Conservation (phyloP, 2,888 invertebrate genomes). For the Eupithecia vulgata region DNA sequence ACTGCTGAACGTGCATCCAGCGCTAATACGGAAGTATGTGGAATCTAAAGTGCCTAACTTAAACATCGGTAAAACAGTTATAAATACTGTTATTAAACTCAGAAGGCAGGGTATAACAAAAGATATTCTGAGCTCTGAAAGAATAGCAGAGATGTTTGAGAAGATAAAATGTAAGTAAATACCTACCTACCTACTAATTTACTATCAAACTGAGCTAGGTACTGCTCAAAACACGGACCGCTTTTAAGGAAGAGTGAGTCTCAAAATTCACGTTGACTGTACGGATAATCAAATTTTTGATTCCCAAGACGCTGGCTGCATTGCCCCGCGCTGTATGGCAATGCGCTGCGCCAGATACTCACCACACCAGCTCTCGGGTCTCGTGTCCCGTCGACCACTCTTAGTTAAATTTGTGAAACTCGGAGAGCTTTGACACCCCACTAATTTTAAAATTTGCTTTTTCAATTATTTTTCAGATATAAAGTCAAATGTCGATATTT, state of each 20-base stretch:
- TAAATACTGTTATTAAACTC: conserved; percentile 12
- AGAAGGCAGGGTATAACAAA: neutral
- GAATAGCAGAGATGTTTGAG: conserved; percentile 21
- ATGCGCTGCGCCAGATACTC: neutral
- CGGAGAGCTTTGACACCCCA: neutral
- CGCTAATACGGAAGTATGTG: conserved; percentile 16
- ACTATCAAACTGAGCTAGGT: neutral
- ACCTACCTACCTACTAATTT: neutral
- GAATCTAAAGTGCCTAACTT: conserved; percentile 23
- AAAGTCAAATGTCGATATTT: conserved; percentile 20
- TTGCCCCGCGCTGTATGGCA: conserved; percentile 1
- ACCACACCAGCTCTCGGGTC: neutral
- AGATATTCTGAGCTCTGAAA: conserved; percentile 12
- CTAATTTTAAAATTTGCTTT: neutral
- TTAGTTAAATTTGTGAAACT: neutral
- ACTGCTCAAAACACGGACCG: neutral
- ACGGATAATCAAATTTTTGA: too few species aligned
- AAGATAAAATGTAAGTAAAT: conserved; percentile 30
- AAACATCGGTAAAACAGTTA: conserved; percentile 10
- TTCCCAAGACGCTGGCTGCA: neutral
- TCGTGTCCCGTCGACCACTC: neutral
- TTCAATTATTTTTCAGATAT: conserved; percentile 27
- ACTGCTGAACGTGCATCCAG: conserved; percentile 16
- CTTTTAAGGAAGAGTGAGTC: neutral
- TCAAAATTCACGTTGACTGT: too few species aligned